These are phyloP conservation scores for Agelastica alni DNA, from an alignment of 2,888 invertebrate species.

Conservation along the genomic window DNA sequence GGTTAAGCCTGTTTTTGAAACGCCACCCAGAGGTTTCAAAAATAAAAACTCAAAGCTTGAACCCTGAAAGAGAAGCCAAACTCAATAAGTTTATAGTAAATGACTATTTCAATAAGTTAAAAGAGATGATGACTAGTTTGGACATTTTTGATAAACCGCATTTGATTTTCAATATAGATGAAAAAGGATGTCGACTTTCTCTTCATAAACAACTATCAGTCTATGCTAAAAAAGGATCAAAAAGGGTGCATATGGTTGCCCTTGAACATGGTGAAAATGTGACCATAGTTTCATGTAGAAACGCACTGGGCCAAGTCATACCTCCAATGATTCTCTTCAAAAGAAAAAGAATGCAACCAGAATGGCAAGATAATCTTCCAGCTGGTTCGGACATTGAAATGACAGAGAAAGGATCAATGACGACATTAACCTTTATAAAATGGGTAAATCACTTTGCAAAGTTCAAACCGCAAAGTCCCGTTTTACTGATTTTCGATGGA, in stretches of 20 bases:
- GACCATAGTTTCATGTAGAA: conserved; percentile 37
- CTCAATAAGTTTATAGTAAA: conserved; percentile 35
- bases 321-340: conserved; percentile 45
- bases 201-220: conserved; percentile 43
- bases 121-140: conserved; percentile 31
- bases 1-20: background rate
- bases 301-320: conserved; percentile 42
- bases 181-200: conserved; percentile 41
- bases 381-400: conserved; percentile 25
- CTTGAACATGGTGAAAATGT: conserved; percentile 41
- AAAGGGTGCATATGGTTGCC: conserved; percentile 41
- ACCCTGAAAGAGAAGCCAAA: conserved; percentile 41
- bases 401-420: conserved; percentile 12
- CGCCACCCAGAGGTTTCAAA: conserved; percentile 2
- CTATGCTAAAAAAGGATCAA: conserved; percentile 41
- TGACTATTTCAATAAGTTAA: background rate
- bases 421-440: conserved; percentile 1
- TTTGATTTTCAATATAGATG: conserved; percentile 42
- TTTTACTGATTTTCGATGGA: conserved; percentile 16
- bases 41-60: background rate
- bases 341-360: conserved; percentile 35
- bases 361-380: conserved; percentile 38
- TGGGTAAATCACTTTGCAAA: conserved; percentile 9
- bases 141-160: conserved; percentile 27
- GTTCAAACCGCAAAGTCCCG: background rate